Base-by-base conservation (phyloP, 2,797 vertebrate genomes). In the Coluber constrictor region DNA sequence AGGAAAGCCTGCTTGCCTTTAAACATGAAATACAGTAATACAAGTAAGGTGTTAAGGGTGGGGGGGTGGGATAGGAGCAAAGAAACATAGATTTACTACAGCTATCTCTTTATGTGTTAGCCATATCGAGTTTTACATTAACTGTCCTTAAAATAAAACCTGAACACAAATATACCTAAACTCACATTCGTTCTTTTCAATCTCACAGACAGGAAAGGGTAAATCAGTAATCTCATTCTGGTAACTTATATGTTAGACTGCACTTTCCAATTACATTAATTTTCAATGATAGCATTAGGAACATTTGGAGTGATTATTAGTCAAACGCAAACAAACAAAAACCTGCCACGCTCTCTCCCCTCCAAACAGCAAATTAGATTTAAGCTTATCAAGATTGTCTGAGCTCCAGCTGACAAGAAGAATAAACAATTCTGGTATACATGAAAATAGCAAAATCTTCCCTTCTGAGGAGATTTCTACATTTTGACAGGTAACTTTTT, bases 261-360 rank as follows among this genome's bases (percentile, higher is more conserved):
- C 70, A 56, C 91, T 93, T 57, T 25, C 51, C 83, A 51, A 89
- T 89, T 83, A 32, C 37, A 93, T 90, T 83, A 63, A 59, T 88
- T 61, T 91, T 61, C 88, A 89, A 55, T 29, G 1, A 93, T 86
- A 32, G 90, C 87, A 91, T 37, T 74, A 92, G 55, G 87, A 89
- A 87, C 79, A 88, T 93, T 95, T 92, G 32, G 93, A 96, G 94
- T 89, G 87, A 55, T 37, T 47, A 43, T 56, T 95, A n/a, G 55
- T 94, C 92, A 92, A 93, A 91, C 94, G 96, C 79, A 96, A 96
- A 95, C 95, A 90, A 92, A 13, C 20, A 83, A 79, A 79, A 79
- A 23, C 43, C 43, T 47, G 10, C 10, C 27, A 8, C 25, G 1
- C 61, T 1, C 29, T 10, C 29, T 5, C 16, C 3, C 29, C 54